A percentile compares a stretch with the other conserved stretches of the same genome.
Evolutionary conservation across 2,113 vertebrate species (phyloP).

Genomic region (Oenanthe oenanthe): DNA sequence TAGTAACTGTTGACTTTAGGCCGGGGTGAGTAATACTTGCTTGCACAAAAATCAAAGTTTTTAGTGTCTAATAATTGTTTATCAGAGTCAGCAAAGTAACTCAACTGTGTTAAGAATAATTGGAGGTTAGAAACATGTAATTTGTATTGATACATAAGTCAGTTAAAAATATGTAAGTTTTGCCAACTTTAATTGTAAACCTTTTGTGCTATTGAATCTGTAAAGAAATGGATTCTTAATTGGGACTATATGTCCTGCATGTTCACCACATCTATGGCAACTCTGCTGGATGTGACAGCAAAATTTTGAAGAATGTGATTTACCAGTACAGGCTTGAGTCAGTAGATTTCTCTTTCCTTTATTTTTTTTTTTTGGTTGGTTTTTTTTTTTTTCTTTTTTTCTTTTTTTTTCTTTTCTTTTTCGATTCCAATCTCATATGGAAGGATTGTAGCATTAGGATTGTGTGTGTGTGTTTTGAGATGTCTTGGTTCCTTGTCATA

Average conservation of each 20-base stretch:
- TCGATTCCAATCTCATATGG: neutral
- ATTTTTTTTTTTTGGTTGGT: no score
- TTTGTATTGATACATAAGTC: neutral
- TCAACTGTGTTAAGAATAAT: neutral
- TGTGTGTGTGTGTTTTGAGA: neutral
- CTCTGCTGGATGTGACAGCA: neutral
- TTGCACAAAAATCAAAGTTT: neutral
- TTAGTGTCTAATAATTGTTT: neutral
- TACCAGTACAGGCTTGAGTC: neutral
- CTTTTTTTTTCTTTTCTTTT: no score
- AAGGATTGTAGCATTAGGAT: neutral
- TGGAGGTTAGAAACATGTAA: neutral
- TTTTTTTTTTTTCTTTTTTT: no score
- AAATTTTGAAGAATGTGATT: neutral
- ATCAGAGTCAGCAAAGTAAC: neutral
- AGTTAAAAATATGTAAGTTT: neutral
- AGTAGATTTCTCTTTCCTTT: neutral
- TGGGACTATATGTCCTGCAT: neutral
- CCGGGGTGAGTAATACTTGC: rapidly evolving
- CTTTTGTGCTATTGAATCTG: neutral
- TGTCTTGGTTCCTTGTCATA: neutral
- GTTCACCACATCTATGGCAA: neutral
- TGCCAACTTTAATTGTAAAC: neutral
- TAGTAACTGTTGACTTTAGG: neutral
- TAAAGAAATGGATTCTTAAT: neutral